phyloP scores from a whole-genome alignment of 2,113 vertebrate species.

The Macrotis lagotis region DNA sequence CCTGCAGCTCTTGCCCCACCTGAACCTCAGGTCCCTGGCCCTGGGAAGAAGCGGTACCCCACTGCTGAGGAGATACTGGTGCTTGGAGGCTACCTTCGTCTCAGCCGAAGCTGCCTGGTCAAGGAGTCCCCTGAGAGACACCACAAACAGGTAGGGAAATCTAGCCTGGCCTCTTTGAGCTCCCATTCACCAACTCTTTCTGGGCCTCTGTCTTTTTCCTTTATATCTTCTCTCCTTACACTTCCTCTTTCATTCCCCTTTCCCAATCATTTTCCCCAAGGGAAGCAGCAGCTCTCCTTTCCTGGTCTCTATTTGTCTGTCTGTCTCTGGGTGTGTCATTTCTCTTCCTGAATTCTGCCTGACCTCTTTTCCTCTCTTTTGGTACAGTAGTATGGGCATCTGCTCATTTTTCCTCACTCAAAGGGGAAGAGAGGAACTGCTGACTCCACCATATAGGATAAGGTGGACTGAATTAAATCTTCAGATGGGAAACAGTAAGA shows the following conservation, averaged over 20 bases:
- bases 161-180: not conserved
- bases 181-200: not conserved
- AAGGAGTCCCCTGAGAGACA: slow-evolving; percentile 84
- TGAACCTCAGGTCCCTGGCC: not conserved
- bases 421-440: not conserved
- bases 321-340: slow-evolving; percentile 43
- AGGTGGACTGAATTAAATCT: not conserved
- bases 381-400: slow-evolving; percentile 6
- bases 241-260: slow-evolving; percentile 14
- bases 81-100: slow-evolving; percentile 91
- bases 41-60: slow-evolving; percentile 90
- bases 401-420: not conserved
- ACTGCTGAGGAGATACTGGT: slow-evolving; percentile 92
- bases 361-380: slow-evolving; percentile 12
- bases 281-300: not conserved
- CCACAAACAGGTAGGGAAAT: slow-evolving; percentile 87
- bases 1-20: slow-evolving; percentile 21
- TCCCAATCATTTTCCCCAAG: slow-evolving; percentile 33
- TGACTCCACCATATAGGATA: not conserved
- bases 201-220: not conserved
- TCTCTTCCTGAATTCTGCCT: not conserved
- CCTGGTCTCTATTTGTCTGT: not conserved
- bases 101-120: slow-evolving; percentile 89
- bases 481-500: not conserved
- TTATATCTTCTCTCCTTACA: slow-evolving; percentile 16